Percentiles rank a stretch among this genome's conserved stretches.
These are phyloP conservation scores for Dromiciops gliroides DNA, from an alignment of 2,113 vertebrate species.

Conservation along the genomic window DNA sequence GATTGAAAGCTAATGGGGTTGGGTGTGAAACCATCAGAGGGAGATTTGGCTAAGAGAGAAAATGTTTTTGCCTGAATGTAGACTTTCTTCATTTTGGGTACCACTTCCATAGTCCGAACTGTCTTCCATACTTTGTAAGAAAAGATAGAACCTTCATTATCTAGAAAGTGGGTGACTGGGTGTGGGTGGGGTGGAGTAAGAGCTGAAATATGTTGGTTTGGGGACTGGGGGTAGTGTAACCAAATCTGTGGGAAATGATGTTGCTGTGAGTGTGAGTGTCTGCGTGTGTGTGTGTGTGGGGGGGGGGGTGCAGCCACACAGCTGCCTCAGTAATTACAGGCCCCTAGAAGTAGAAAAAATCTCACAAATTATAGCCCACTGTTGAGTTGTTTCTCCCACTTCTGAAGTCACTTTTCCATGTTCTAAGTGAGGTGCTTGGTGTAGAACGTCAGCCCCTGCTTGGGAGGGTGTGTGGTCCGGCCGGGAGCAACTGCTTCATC, in stretches of 20 bases:
- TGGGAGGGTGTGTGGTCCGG: background rate
- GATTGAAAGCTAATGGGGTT: background rate
- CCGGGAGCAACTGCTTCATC: background rate
- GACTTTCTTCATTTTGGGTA: background rate
- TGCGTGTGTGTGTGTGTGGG: too few species aligned
- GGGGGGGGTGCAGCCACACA: background rate
- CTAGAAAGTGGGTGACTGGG: background rate
- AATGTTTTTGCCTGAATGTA: too few species aligned
- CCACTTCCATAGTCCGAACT: background rate
- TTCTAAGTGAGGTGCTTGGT: background rate
- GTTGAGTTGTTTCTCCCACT: background rate
- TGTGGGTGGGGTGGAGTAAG: background rate
- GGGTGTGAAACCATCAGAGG: background rate
- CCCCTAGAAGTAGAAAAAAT: background rate
- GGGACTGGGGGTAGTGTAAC: background rate
- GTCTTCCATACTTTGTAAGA: background rate
- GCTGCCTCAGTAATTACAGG: background rate
- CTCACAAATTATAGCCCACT: background rate
- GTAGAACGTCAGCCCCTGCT: background rate
- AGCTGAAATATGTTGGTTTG: background rate
- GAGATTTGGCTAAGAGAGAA: background rate
- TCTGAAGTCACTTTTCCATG: background rate
- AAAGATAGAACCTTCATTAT: background rate
- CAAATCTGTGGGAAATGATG: background rate
- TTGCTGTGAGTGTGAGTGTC: too few species aligned